phyloP scores from a whole-genome alignment of 2,797 vertebrate genomes.

The Macrochelys suwanniensis region DNA sequence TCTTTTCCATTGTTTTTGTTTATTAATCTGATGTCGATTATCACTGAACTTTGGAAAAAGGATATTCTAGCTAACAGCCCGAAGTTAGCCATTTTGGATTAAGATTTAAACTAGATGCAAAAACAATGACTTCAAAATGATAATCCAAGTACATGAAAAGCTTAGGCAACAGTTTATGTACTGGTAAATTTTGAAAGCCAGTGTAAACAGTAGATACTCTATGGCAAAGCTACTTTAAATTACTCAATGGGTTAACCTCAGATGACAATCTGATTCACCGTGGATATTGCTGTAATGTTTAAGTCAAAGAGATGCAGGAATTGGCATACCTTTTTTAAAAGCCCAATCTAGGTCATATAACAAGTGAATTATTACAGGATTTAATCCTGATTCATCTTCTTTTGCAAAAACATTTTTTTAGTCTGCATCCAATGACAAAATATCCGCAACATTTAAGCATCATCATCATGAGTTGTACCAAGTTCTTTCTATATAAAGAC shows the following conservation, averaged over 20 bases:
- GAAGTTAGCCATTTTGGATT: constrained; percentile 37
- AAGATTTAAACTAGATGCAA: constrained; percentile 28
- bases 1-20: not conserved
- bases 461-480: not conserved
- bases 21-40: not conserved
- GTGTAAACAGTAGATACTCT: not conserved
- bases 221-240: constrained; percentile 38
- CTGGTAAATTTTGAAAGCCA: constrained; percentile 19
- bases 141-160: constrained; percentile 22
- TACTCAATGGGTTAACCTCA: constrained; percentile 30
- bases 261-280: not conserved
- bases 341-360: not conserved
- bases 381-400: not conserved
- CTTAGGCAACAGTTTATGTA: not conserved
- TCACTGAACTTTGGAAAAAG: not conserved
- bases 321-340: constrained; percentile 17
- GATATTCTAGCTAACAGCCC: not conserved
- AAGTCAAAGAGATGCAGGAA: not conserved
- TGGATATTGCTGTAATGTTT: not conserved
- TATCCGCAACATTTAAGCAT: not conserved
- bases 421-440: not conserved
- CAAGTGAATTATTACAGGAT: not conserved
- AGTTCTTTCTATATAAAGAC: not conserved
- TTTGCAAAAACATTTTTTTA: not conserved
- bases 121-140: not conserved